Percentiles rank a stretch among this genome's conserved stretches.
Evolutionary conservation across 2,113 vertebrate species (phyloP).

Genomic region (Charina bottae): DNA sequence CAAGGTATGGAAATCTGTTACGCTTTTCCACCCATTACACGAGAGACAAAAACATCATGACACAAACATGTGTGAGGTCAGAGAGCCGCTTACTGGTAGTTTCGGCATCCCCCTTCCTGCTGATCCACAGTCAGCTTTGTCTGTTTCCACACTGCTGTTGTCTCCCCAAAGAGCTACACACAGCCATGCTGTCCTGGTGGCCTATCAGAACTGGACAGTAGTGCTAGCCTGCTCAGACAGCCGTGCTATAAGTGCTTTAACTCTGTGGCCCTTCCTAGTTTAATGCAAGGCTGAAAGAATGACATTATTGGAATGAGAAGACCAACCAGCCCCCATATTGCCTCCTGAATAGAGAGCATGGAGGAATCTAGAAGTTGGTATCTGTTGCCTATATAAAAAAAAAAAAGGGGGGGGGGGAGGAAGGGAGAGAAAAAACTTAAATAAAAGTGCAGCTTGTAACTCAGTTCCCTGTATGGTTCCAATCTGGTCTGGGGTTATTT

Average conservation of each 20-base stretch:
- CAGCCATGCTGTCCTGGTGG: background rate
- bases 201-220: background rate
- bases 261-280: background rate
- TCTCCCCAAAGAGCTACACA: background rate
- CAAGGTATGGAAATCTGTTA: background rate
- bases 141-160: background rate
- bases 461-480: background rate
- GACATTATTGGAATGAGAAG: no score
- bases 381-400: no score
- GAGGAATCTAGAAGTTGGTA: background rate
- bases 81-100: background rate
- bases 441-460: background rate
- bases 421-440: background rate
- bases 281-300: background rate
- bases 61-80: background rate
- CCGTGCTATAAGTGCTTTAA: background rate
- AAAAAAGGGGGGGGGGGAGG: background rate
- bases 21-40: background rate
- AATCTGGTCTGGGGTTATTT: background rate
- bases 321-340: background rate
- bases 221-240: background rate
- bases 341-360: background rate
- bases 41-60: background rate
- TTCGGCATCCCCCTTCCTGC: background rate
- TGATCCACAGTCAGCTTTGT: background rate